Base-by-base conservation (phyloP, 2,797 vertebrate genomes). In the Aphelocoma californica region DNA sequence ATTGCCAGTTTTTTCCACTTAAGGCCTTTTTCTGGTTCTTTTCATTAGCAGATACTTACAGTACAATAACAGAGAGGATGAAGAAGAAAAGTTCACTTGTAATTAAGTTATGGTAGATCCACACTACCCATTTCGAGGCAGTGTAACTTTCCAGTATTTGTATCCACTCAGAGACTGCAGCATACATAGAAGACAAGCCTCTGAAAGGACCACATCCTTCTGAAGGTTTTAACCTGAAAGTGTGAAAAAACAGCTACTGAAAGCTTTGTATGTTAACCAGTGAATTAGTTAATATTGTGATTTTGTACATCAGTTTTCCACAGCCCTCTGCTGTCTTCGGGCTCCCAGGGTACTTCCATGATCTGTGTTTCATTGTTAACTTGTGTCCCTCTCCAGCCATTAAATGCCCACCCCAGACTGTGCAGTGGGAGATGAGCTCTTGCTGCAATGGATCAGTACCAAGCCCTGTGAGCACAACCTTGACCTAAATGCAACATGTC, bases 61-160 rank as follows among this genome's bases (percentile, higher is more conserved):
- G 58, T 78, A 98, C 92, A 73, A 99, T 83, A 85, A 97, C 40
- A 0, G 98, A 98, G 84, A 99, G 95, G 44, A 99, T 92, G 97
- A 99, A 99, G 97, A 99, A 99, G 98, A 99, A 99, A 82, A 99
- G 97, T 96, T 98, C 98, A 31, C 97, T 99, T 60, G 96, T 96
- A 57, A 99, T 97, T 92, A 99, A 96, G 47, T 99, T 98, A 9
- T 85, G 31, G 92, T 99, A 99, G 95, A 99, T 98, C 99, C 99
- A 99, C 31, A 98, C 93, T 1, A 97, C 98, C 99, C 98, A 99
- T 4, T 83, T 15, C 6, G 97, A 98, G 54, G 93, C 42, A 7
- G 95, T 18, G 38, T 93, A 83, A 3, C 5, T 24, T 19, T 94
- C 34, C 44, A 99, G 93, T 4, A 32, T 47, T 11, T 84, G 47